Percentiles rank a stretch among this genome's conserved stretches.
These are phyloP conservation scores for Pholis gunnellus DNA, from an alignment of 2,113 vertebrate species.

Conservation along the genomic window DNA sequence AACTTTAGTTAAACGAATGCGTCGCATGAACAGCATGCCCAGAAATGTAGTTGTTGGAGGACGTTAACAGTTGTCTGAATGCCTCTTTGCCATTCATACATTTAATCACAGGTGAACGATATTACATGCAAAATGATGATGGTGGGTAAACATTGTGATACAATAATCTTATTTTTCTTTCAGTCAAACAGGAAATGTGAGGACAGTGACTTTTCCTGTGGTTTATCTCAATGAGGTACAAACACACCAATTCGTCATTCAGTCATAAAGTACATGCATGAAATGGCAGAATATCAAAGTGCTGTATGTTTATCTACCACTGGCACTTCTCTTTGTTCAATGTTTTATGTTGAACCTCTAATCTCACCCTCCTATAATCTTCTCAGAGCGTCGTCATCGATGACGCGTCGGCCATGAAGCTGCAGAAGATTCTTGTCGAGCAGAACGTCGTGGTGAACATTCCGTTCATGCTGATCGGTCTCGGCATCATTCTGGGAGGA, in stretches of 20 bases:
- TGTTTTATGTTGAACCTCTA: not conserved
- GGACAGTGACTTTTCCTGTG: constrained; percentile 89
- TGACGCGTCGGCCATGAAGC: constrained; percentile 83
- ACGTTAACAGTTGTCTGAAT: not conserved
- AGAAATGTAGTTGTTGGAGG: not conserved
- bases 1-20: not conserved
- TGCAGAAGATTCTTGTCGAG: constrained; percentile 75
- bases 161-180: constrained; percentile 25
- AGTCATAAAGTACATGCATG: not conserved
- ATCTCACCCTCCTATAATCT: not conserved
- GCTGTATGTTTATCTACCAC: not conserved
- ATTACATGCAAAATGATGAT: not conserved
- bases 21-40: too few relatives aligned
- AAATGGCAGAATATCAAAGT: not conserved
- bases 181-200: constrained; percentile 89
- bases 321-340: not conserved
- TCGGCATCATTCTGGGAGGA: constrained; percentile 89
- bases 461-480: constrained; percentile 91
- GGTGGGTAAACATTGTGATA: not conserved
- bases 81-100: not conserved
- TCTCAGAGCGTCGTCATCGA: constrained; percentile 92
- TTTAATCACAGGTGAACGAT: not conserved
- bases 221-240: constrained; percentile 92
- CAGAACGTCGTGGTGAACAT: constrained; percentile 86
- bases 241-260: not conserved